Conservation (phyloP, 2,797 vertebrate genomes). For the Muraenolepis orangiensis region DNA sequence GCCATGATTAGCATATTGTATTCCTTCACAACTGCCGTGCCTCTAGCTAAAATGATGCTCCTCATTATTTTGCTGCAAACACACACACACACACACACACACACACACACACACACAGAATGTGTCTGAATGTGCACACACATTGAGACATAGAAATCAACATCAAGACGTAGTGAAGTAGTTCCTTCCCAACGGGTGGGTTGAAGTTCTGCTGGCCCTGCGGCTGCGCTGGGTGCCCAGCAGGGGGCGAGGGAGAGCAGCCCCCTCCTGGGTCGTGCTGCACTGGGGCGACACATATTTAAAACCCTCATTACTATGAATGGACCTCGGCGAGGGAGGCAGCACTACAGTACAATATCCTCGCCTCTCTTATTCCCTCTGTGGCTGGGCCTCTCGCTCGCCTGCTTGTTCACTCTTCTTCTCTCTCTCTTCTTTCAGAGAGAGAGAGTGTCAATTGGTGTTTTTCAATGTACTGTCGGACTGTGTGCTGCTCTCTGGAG, state of each 20-base stretch:
- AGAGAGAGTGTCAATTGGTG: conserved; percentile 1
- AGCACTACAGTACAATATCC: conserved; percentile 42
- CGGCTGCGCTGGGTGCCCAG: conserved; percentile 44
- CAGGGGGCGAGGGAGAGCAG: conserved; percentile 44
- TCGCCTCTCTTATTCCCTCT: conserved; percentile 18
- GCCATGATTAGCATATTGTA: conserved; percentile 47
- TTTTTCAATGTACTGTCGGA: neutral
- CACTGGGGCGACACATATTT: conserved; percentile 68
- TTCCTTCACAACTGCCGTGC: conserved; percentile 53
- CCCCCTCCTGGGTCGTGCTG: conserved; percentile 52
- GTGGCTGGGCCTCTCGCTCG: neutral
- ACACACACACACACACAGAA: too few species aligned
- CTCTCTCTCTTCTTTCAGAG: neutral
- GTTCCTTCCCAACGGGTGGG: conserved; percentile 30
- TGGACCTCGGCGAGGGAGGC: conserved; percentile 44
- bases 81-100: neutral
- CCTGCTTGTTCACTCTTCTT: too few species aligned
- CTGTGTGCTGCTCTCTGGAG: conserved; percentile 23
- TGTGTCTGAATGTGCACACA: too few species aligned
- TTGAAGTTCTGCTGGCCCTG: conserved; percentile 44
- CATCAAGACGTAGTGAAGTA: neutral
- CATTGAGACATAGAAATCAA: neutral
- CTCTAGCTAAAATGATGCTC: conserved; percentile 31
- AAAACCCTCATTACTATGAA: conserved; percentile 75
- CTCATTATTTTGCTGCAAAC: conserved; percentile 21